A percentile compares a stretch with the other conserved stretches of the same genome.
Conservation (phyloP, 2,113 vertebrate genomes). For the Donacobius atricapilla region DNA sequence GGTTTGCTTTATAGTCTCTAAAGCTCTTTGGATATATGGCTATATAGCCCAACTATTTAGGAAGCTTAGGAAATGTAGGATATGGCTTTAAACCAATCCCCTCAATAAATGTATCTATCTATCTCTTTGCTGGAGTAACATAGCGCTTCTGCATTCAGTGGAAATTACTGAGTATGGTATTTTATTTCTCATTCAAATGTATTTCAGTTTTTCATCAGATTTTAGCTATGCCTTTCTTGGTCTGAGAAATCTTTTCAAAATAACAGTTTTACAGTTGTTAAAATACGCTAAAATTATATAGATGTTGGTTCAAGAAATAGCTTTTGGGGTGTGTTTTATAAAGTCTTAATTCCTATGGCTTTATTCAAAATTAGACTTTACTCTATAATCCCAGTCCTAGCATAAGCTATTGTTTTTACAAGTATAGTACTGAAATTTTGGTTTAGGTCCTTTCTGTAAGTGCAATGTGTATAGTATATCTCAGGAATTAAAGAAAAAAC, state of each 20-base stretch:
- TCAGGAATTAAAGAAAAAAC: background rate
- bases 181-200: background rate
- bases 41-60: background rate
- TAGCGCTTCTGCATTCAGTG: background rate
- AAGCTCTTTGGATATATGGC: background rate
- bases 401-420: background rate
- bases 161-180: background rate
- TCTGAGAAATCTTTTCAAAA: background rate
- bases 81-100: background rate
- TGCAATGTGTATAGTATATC: background rate
- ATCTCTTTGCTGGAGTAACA: background rate
- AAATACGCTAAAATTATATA: background rate
- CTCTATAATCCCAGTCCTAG: background rate
- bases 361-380: background rate
- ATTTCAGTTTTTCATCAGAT: background rate
- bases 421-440: background rate
- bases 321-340: background rate
- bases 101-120: background rate
- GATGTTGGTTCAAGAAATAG: background rate
- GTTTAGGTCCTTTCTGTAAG: background rate
- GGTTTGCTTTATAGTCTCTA: background rate
- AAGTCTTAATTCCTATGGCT: background rate
- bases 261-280: background rate
- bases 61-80: background rate
- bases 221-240: background rate